Base-by-base conservation (phyloP, 2,113 vertebrate species). In the Amphiprion percula region DNA sequence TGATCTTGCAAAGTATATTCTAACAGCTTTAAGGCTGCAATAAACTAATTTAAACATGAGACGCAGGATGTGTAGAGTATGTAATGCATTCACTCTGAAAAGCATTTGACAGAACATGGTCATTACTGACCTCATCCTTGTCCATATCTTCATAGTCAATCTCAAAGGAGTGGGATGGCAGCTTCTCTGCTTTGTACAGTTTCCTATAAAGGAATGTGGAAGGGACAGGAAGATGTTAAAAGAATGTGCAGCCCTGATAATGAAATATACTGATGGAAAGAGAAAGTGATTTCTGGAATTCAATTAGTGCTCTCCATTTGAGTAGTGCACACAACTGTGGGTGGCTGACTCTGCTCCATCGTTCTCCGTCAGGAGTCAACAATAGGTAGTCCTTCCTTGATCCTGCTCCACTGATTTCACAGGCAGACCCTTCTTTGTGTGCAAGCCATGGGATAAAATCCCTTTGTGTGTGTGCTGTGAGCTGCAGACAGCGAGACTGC, bases 141-240 rank as follows among this genome's bases (percentile, higher is more conserved):
- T 99, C 98, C 80, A 96, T 90, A 64, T 99, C 98, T 92, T 99
- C 98, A 87, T 99, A 95, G 92, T 99, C 98, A 2, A 99, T 96
- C 95, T 99, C 98, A 91, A 99, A 99, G 59, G 97, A 97, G 93
- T 99, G 98, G 4, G 97, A 96, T 12, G 96, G 97, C 82, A 99
- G 92, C 90, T 99, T 99, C 89, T 99, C 97, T 83, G 95, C 94
- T 92, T 95, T 97, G 86, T 94, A 95, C 80, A 96, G 94, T 92
- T 94, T 96, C 90, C 98, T 99, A 87, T 26, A 69, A 79, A 50
- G 61, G 12, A 82, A 66, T 15, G 21, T 47, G 15, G 33, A 70
- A 58, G 76, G 46, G 37, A 50, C 26, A 53, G 39, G 21, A 46
- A 58, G 15, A 70, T 15, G 53, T 10, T 78, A 15, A 64, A 44